Percentiles rank a stretch among this genome's conserved stretches.
Conservation (phyloP, 2,797 vertebrate species). For the Sibirionetta formosa region DNA sequence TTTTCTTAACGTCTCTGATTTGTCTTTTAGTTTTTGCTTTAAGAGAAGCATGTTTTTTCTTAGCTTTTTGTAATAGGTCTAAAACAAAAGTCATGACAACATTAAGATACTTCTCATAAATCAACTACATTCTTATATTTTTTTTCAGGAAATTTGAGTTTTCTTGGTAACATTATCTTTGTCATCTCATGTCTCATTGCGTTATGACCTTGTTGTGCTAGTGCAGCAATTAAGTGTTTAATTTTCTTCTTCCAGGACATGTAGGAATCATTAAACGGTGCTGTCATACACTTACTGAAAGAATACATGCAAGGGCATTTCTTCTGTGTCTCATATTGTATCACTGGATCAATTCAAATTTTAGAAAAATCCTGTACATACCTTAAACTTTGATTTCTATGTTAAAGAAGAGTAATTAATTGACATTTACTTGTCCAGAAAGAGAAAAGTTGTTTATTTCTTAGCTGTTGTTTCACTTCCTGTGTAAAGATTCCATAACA, state of each 20-base stretch:
- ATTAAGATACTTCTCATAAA: not conserved
- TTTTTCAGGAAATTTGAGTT: constrained; percentile 49
- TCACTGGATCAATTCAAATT: not conserved
- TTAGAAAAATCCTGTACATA: not conserved
- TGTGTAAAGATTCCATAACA: not conserved
- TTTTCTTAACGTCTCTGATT: not conserved
- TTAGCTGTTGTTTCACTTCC: not conserved
- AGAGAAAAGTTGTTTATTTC: not conserved
- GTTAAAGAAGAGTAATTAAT: not conserved
- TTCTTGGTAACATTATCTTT: constrained; percentile 46
- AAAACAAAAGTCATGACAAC: not conserved
- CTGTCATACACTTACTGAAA: not conserved
- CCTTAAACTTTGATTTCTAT: not conserved
- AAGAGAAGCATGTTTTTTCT: not conserved
- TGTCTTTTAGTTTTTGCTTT: not conserved
- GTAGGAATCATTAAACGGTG: constrained; percentile 3
- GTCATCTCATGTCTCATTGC: not conserved
- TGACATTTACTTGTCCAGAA: not conserved
- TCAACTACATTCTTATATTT: constrained; percentile 5
- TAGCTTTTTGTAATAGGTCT: not conserved
- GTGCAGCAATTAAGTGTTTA: not conserved
- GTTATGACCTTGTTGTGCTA: constrained; percentile 15
- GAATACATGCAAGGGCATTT: not conserved
- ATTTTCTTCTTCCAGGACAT: constrained; percentile 20
- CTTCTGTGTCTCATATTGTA: not conserved